Conservation (phyloP, 2,797 vertebrate species). For the Hemibagrus guttatus region DNA sequence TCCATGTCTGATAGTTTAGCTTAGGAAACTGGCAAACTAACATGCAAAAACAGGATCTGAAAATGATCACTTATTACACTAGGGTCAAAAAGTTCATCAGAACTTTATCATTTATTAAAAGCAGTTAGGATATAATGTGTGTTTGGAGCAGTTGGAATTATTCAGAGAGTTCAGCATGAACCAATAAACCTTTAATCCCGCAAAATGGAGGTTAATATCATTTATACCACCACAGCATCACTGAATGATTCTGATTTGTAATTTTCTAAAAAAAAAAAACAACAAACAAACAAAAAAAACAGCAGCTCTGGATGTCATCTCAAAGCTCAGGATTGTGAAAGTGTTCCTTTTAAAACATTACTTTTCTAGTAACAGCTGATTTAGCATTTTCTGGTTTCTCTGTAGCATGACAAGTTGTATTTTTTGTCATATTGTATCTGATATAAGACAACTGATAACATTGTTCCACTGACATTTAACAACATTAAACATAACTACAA, state of each 20-base stretch:
- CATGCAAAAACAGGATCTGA: conserved; percentile 19
- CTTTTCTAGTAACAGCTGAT: neutral
- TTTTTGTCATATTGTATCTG: too few species aligned
- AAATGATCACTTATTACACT: conserved; percentile 14
- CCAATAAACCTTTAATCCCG: neutral
- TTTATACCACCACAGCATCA: neutral
- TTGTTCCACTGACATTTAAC: neutral
- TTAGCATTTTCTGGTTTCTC: neutral
- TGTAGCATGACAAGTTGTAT: neutral
- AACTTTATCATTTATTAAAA: neutral
- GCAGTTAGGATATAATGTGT: neutral
- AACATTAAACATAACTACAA: neutral
- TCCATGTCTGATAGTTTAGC: conserved; percentile 28
- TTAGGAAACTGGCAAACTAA: conserved; percentile 26
- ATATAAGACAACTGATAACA: neutral
- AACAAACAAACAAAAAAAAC: too few species aligned
- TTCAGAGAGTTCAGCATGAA: neutral
- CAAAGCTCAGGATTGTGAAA: neutral
- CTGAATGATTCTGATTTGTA: neutral
- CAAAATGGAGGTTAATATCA: neutral
- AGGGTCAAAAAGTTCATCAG: conserved; percentile 57
- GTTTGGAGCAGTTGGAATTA: neutral
- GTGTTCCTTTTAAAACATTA: neutral
- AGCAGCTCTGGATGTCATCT: neutral
- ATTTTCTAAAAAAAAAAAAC: neutral